Evolutionary conservation across 2,888 invertebrate genomes (phyloP).

Genomic region (Oxyteleia sp.): DNA sequence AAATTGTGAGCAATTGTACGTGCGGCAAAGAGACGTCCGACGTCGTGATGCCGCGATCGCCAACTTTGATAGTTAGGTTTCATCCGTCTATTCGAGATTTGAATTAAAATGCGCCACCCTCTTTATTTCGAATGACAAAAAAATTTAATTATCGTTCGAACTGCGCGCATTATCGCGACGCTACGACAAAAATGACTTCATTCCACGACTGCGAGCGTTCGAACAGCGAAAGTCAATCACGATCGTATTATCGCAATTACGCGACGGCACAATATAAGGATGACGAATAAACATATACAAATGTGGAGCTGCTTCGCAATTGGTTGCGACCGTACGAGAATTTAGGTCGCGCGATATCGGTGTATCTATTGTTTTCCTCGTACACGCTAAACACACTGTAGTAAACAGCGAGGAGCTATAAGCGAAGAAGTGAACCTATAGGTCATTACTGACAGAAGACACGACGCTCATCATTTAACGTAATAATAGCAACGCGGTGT

Average conservation of each 20-base stretch:
- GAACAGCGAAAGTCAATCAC: background rate
- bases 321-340: constrained; percentile 5
- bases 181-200: background rate
- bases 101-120: constrained; percentile 46
- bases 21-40: constrained; percentile 71
- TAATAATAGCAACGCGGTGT: constrained; percentile 38
- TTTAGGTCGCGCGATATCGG: constrained; percentile 33
- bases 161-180: background rate
- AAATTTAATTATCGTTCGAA: constrained; percentile 1
- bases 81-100: constrained; percentile 84
- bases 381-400: constrained; percentile 33
- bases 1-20: constrained; percentile 84
- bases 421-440: constrained; percentile 55
- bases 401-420: constrained; percentile 35
- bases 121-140: constrained; percentile 12
- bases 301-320: background rate
- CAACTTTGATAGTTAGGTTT: constrained; percentile 87
- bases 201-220: background rate
- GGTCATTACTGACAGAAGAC: constrained; percentile 56
- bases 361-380: constrained; percentile 39
- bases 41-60: constrained; percentile 83
- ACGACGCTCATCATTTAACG: constrained; percentile 52
- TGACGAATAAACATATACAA: constrained; percentile 7
- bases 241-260: constrained; percentile 6
- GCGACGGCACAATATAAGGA: background rate